Percentiles rank a stretch among this genome's conserved stretches.
Conservation (phyloP, 2,888 invertebrate species). For the Drosophila testacea region DNA sequence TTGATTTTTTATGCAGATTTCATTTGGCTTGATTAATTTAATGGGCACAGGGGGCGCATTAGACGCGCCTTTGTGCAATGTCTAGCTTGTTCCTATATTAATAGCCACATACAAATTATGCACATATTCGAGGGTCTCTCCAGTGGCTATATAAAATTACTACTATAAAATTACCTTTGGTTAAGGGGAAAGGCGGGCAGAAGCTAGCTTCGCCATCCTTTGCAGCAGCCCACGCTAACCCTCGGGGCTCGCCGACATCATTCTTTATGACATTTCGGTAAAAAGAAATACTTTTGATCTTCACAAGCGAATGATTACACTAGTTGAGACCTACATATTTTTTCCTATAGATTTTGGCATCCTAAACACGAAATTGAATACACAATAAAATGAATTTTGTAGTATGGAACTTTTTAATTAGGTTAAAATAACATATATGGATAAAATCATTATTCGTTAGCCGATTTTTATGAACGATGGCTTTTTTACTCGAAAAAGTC, state of each 20-base stretch:
- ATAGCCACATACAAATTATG: constrained; percentile 38
- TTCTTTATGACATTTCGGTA: constrained; percentile 61
- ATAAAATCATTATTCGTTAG: no score
- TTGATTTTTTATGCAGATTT: constrained; percentile 68
- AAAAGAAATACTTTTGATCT: constrained; percentile 49
- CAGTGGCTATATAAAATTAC: no score
- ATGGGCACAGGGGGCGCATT: constrained; percentile 59
- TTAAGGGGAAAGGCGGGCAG: no score
- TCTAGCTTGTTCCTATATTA: constrained; percentile 39
- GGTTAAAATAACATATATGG: no score
- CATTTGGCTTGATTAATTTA: constrained; percentile 78
- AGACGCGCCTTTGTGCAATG: constrained; percentile 68
- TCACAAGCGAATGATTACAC: constrained; percentile 83
- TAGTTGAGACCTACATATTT: no score
- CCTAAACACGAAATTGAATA: no score
- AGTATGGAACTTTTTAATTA: no score
- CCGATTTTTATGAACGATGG: no score
- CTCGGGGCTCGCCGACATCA: constrained; percentile 52
- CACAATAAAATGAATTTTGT: no score
- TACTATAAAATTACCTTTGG: no score
- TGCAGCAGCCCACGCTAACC: constrained; percentile 28
- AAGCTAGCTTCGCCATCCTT: constrained; percentile 53
- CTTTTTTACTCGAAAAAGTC: no score
- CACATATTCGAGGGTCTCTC: constrained; percentile 35
- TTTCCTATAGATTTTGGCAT: no score